Percentiles rank a stretch among this genome's conserved stretches.
Conservation (phyloP, 2,888 invertebrate species). For the Xestoiulus laeticollis region DNA sequence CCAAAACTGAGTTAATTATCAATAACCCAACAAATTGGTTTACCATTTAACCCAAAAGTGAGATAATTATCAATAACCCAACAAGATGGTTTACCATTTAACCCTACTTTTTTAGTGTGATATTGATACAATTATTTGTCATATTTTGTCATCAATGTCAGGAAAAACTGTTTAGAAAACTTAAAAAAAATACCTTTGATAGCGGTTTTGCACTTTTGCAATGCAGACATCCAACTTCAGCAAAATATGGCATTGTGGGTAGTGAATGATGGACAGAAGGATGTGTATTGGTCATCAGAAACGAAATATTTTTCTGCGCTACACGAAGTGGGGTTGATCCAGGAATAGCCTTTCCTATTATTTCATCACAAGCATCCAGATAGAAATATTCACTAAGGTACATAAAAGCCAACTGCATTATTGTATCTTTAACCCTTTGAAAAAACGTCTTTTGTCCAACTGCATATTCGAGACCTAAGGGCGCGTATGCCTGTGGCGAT, state of each 20-base stretch:
- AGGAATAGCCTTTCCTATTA: conserved; percentile 2
- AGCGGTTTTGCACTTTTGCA: conserved; percentile 77
- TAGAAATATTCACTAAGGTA: background rate
- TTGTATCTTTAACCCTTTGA: background rate
- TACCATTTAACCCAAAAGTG: no score
- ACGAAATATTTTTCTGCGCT: conserved; percentile 77
- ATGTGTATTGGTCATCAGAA: conserved; percentile 85
- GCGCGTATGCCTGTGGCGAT: conserved; percentile 2
- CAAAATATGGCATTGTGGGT: conserved; percentile 81
- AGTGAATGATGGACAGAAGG: conserved; percentile 80
- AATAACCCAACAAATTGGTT: no score
- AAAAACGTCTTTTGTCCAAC: conserved; percentile 33
- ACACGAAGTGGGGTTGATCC: conserved; percentile 69
- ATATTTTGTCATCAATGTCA: no score
- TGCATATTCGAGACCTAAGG: background rate
- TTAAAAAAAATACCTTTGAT: conserved; percentile 68
- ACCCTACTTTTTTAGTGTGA: no score
- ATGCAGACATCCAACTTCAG: conserved; percentile 82
- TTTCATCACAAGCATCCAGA: background rate
- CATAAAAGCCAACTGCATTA: background rate
- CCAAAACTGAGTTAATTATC: no score
- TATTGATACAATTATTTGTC: no score
- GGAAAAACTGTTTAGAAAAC: no score
- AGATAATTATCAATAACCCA: no score
- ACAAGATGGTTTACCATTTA: no score